phyloP scores from a whole-genome alignment of 2,113 vertebrate genomes.

The Malurus melanocephalus region DNA sequence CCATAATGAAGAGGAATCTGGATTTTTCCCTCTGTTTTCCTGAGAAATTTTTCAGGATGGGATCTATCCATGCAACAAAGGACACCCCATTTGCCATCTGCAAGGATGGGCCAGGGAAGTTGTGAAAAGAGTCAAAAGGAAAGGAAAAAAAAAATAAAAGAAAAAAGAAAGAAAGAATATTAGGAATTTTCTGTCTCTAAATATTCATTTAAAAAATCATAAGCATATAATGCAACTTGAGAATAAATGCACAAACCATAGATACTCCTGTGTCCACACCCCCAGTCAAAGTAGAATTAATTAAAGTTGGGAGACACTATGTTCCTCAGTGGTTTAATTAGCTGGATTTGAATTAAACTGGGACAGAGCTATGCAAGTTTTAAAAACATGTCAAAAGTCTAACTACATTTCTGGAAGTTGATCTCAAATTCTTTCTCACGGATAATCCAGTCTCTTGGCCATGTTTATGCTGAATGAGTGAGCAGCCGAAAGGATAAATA shows the following conservation, averaged over 20 bases:
- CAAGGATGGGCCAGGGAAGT: neutral
- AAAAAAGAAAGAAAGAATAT: rapidly evolving
- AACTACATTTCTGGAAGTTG: constrained; percentile 37
- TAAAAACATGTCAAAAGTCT: constrained; percentile 38
- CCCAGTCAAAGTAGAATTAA: constrained; percentile 48
- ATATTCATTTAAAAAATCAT: neutral
- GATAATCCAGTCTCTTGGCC: constrained; percentile 56
- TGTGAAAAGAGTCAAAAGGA: neutral
- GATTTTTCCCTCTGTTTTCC: neutral
- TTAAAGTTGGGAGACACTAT: constrained; percentile 46
- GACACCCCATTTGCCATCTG: rapidly evolving
- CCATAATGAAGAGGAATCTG: neutral
- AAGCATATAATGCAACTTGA: neutral
- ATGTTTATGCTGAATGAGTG: constrained; percentile 42
- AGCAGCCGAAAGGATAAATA: constrained; percentile 30
- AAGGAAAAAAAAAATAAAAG: rapidly evolving
- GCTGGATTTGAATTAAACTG: constrained; percentile 45
- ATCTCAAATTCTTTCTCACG: constrained; percentile 54
- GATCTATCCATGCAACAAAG: neutral
- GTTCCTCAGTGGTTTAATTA: constrained; percentile 50
- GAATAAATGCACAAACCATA: constrained; percentile 1
- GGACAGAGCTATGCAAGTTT: constrained; percentile 28
- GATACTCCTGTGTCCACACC: neutral
- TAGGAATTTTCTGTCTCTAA: neutral
- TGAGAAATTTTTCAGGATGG: neutral